Percentiles rank a stretch among this genome's conserved stretches.
phyloP scores from a whole-genome alignment of 1,140 invertebrate genomes.

The Cherax destructor region DNA sequence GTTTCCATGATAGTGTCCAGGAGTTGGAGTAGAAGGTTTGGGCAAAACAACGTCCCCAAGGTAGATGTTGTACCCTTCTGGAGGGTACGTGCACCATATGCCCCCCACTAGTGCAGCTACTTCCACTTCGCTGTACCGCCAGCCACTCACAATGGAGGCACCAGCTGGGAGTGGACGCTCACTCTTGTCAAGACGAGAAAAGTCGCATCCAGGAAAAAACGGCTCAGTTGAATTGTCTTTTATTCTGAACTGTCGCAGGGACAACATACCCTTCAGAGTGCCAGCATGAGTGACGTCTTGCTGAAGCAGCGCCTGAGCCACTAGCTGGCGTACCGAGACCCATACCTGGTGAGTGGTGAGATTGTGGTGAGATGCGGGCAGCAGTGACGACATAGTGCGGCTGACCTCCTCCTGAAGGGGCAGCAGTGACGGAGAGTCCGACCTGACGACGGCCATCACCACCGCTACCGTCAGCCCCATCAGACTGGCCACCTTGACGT shows the following conservation, averaged over 20 bases:
- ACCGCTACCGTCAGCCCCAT: neutral
- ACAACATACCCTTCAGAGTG: constrained; percentile 18
- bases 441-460: no score
- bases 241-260: constrained; percentile 9
- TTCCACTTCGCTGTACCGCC: neutral
- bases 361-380: neutral
- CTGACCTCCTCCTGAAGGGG: neutral
- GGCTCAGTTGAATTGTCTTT: neutral
- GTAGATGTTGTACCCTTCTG: constrained; percentile 9
- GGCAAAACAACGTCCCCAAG: neutral
- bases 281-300: constrained; percentile 25
- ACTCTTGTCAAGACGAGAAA: neutral
- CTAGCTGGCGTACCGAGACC: neutral
- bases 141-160: neutral
- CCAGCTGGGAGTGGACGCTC: neutral
- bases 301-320: neutral
- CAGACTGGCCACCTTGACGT: neutral
- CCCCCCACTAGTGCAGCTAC: neutral
- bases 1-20: neutral
- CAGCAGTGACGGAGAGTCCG: neutral
- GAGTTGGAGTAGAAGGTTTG: neutral
- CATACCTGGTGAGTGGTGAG: constrained; percentile 14
- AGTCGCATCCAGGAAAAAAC: constrained; percentile 12
- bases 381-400: neutral
- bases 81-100: constrained; percentile 11